Conservation (phyloP, 2,113 vertebrate species). For the Paradoxurus hermaphroditus region DNA sequence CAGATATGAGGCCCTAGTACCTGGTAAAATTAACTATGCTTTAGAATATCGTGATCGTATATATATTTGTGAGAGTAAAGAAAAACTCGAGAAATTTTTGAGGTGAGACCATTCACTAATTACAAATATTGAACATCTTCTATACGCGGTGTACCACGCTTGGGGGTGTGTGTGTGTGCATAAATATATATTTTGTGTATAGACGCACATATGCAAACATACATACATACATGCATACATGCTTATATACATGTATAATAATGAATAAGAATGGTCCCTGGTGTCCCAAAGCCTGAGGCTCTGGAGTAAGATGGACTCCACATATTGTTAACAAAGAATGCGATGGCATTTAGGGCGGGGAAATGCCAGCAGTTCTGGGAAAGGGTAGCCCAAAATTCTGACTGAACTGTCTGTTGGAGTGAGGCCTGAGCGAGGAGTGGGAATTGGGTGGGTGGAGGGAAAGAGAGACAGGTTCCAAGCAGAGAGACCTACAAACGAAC, state of each 20-base stretch:
- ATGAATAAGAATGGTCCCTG: background rate
- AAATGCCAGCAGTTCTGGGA: background rate
- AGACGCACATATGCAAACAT: background rate
- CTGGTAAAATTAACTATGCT: constrained; percentile 87
- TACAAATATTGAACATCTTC: background rate
- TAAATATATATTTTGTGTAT: background rate
- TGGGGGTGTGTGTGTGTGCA: background rate
- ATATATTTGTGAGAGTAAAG: constrained; percentile 89
- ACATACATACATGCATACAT: background rate
- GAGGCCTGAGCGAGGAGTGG: background rate
- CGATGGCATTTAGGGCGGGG: background rate
- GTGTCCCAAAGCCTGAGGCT: background rate
- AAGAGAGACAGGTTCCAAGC: background rate
- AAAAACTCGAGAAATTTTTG: constrained; percentile 92
- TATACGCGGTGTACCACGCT: background rate
- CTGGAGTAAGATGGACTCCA: background rate
- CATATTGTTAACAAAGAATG: background rate
- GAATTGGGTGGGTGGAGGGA: background rate
- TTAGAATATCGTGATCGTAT: constrained; percentile 89
- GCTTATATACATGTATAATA: background rate
- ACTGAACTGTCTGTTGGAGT: background rate
- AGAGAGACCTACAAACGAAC: background rate
- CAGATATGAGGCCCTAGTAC: constrained; percentile 94
- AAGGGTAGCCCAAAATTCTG: background rate
- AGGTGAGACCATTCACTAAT: constrained; percentile 82